phyloP scores from a whole-genome alignment of 2,888 invertebrate genomes.

The Dermolepida albohirtum region DNA sequence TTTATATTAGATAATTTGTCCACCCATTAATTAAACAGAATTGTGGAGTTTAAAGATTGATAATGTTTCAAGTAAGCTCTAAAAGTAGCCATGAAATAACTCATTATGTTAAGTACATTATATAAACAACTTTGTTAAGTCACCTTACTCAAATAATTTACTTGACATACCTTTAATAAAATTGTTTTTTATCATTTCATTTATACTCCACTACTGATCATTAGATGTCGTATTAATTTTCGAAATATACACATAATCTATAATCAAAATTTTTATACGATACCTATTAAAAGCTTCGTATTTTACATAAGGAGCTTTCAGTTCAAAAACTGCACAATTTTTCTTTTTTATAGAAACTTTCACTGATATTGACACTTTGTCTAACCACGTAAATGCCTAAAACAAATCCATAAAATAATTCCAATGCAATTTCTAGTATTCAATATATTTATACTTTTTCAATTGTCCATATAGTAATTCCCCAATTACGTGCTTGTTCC shows the following conservation, averaged over 20 bases:
- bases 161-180: too few relatives aligned
- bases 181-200: background rate
- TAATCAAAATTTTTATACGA: constrained; percentile 50
- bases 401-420: constrained; percentile 29
- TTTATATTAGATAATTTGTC: too few relatives aligned
- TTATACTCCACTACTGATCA: background rate
- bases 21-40: too few relatives aligned
- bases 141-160: too few relatives aligned
- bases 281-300: constrained; percentile 78
- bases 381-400: constrained; percentile 66
- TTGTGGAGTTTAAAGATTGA: too few relatives aligned
- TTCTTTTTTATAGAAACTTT: constrained; percentile 52
- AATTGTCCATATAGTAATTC: constrained; percentile 69
- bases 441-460: constrained; percentile 61
- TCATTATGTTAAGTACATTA: too few relatives aligned
- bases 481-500: constrained; percentile 68
- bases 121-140: too few relatives aligned
- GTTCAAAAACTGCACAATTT: constrained; percentile 67
- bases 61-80: too few relatives aligned
- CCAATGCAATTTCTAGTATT: background rate
- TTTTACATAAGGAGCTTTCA: constrained; percentile 79
- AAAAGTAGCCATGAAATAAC: too few relatives aligned
- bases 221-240: background rate
- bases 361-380: constrained; percentile 74
- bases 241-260: background rate